Base-by-base conservation (phyloP, 2,888 invertebrate species). In the Deladenus siricidicola region DNA sequence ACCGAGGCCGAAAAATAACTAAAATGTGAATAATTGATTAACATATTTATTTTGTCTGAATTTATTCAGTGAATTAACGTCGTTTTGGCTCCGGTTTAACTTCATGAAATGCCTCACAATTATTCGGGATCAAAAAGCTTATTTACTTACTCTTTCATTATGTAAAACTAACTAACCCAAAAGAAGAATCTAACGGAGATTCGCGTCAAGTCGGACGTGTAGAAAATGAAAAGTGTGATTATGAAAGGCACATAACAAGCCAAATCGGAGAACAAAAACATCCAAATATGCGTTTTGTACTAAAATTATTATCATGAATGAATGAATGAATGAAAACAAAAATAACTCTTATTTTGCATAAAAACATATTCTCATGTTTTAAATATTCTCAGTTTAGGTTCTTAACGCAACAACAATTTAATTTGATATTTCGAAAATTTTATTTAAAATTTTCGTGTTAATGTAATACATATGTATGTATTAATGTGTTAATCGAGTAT, bases 251-350 rank as follows among this genome's bases (percentile, higher is more conserved):
- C 60, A 53, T 70, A 71, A 21, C 64, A 56, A 6, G 65, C 70
- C 14, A 71, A 54, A 59, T 76, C 76, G 10, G 71, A 68, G 51
- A 72, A 65, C 17, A 76, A 64, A 56, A 70, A 76, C 17, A 65
- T 65, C 56, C 71, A 72, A 3, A 76, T 66, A 26, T 74, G 60
- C 23, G 66, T 70, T 64, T 75, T 74, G 62, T 76, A 76, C 75
- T 75, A 64, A 50, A 73, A 70, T 28, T 19, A 51, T 29, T 39
- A 24, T 23, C 6, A 34, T 34, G 6, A 34, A 34, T 34, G n/a
- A n/a, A n/a, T n/a, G n/a, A n/a, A n/a, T n/a, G n/a, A n/a, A n/a
- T n/a, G n/a, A n/a, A n/a, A n/a, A n/a, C n/a, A n/a, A n/a, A n/a
- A n/a, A n/a, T n/a, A n/a, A n/a, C n/a, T n/a, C n/a, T n/a, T n/a